phyloP scores from a whole-genome alignment of 2,797 vertebrate species.

The Smutsia gigantea region DNA sequence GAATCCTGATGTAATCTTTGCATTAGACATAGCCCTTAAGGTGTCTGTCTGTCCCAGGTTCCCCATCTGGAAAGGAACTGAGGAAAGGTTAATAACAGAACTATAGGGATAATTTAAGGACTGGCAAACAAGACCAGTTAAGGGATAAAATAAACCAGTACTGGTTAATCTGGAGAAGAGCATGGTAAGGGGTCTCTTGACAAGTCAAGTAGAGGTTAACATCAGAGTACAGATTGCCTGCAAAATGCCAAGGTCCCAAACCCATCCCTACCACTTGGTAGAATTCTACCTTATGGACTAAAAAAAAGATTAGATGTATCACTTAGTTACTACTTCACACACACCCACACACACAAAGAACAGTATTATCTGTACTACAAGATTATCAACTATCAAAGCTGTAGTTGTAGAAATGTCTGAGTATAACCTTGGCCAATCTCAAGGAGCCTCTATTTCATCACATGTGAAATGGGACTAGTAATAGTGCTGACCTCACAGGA shows the following conservation, averaged over 20 bases:
- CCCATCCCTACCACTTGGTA: not conserved
- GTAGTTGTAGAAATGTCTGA: not conserved
- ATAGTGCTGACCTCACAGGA: not conserved
- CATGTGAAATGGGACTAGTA: not conserved
- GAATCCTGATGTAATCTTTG: not conserved
- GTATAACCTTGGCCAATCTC: not conserved
- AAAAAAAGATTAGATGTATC: not conserved
- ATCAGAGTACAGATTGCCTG: not conserved
- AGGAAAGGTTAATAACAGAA: constrained; percentile 30
- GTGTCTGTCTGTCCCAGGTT: not conserved
- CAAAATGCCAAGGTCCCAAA: not conserved
- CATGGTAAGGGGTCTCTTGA: not conserved
- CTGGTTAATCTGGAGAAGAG: not conserved
- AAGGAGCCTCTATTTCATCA: not conserved
- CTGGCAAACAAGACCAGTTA: not conserved
- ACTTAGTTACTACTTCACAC: not conserved
- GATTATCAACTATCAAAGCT: not conserved
- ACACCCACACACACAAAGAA: not conserved
- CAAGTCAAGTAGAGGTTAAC: not conserved
- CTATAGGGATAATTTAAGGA: not conserved
- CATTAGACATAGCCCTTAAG: not conserved
- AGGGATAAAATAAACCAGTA: constrained; percentile 4
- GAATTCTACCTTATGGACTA: not conserved
- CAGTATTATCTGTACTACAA: not conserved
- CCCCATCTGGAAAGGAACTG: not conserved